Evolutionary conservation across 2,113 vertebrate species (phyloP), one percentile per base, ranked within the genome.

Genomic region (Henicopernis longicauda): DNA sequence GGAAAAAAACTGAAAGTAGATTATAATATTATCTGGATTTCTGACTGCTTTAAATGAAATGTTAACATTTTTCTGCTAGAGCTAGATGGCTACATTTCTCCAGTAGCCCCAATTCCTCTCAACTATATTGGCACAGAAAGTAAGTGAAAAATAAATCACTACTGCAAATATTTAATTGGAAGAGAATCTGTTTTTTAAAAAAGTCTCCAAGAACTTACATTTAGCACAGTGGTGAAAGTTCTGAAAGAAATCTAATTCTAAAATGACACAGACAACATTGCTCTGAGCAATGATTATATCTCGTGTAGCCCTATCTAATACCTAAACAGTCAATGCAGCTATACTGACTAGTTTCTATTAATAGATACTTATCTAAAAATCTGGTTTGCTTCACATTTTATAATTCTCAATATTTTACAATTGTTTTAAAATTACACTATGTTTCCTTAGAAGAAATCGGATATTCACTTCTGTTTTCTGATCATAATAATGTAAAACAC

Each of bases 131-230:
- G 66, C 79, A 90, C 61, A 67, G 65, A 86, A 49, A 61, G 67
- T 34, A 72, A 81, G 31, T 16, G 38, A 77, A 92, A 81, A 96
- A 96, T 67, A 85, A 91, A 67, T 40, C 55, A 38, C 45, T 66
- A 45, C 67, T 58, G 77, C 82, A 95, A 93, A 90, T 76, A 95
- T 7, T 82, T 89, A 85, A 95, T 69, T 94, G 69, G 54, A 79
- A 80, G 70, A 82, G 77, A 95, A 80, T 66, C 77, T 55, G 36
- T 31, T 82, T 86, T 44, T 9, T 31, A 13, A 66, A 85, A 52
- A 55, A 49, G 89, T 59, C 65, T 94, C 47, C 83, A 49, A 94
- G 84, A 96, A 89, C 67, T 81, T 82, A 82, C 61, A 95, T 58
- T 82, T 71, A 91, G 79, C 63, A 83, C 29, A 85, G 32, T 11